These are phyloP conservation scores for Macaria notata DNA, from an alignment of 2,888 invertebrate genomes.

Conservation along the genomic window DNA sequence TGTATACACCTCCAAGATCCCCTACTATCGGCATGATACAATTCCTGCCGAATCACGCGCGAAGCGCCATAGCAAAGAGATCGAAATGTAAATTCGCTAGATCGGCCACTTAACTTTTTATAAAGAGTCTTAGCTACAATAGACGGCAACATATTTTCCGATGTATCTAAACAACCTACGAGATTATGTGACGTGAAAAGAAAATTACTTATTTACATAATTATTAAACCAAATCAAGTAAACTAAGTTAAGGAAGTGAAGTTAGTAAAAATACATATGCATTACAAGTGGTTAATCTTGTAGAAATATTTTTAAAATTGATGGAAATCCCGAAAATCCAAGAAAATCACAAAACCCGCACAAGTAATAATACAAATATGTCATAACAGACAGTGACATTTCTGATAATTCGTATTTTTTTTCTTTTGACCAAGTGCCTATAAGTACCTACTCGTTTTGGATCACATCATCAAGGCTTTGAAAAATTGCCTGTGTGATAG, in stretches of 20 bases:
- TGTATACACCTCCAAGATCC: slow-evolving; percentile 49
- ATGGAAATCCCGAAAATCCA: no score
- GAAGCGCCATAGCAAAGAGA: slow-evolving; percentile 47
- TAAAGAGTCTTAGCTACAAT: slow-evolving; percentile 61
- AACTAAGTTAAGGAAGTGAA: neutral
- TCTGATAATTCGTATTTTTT: no score
- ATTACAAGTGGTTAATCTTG: no score
- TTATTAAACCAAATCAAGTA: neutral
- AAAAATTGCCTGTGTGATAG: no score
- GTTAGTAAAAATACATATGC: neutral
- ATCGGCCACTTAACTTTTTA: slow-evolving; percentile 59
- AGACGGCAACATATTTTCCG: slow-evolving; percentile 58
- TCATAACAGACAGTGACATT: no score
- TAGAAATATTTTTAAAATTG: no score
- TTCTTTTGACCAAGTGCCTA: no score
- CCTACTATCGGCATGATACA: slow-evolving; percentile 35
- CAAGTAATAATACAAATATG: no score
- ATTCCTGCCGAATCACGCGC: slow-evolving; percentile 43
- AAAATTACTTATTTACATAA: neutral
- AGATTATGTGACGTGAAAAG: neutral
- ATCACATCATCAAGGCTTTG: no score
- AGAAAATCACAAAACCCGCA: no score
- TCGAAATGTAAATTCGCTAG: slow-evolving; percentile 58
- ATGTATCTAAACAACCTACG: neutral
- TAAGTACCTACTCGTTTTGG: no score